Percentiles rank a stretch among this genome's conserved stretches.
phyloP scores from a whole-genome alignment of 2,888 invertebrate species.

The Standfussiana lucernea region DNA sequence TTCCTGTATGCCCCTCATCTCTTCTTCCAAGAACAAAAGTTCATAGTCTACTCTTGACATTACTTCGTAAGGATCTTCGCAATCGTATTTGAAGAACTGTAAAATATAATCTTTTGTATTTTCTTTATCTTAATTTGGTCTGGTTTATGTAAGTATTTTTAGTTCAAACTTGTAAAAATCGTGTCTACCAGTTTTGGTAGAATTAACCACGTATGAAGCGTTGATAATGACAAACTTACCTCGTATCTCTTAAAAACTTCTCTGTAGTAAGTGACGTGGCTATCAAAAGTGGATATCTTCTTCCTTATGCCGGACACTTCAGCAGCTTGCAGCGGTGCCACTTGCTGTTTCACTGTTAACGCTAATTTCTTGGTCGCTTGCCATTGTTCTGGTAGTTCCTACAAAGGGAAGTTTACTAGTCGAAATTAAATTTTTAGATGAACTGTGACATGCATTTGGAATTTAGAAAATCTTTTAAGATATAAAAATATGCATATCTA shows the following conservation, averaged over 20 bases:
- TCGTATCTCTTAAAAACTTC: slow-evolving; percentile 96
- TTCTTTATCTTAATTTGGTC: background rate
- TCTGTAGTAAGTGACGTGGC: slow-evolving; percentile 95
- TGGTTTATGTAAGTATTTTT: background rate
- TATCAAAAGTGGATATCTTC: slow-evolving; percentile 96
- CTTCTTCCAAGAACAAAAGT: slow-evolving; percentile 94
- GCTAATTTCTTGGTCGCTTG: slow-evolving; percentile 98
- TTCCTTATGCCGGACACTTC: slow-evolving; percentile 98
- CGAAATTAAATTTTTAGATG: background rate
- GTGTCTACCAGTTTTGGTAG: background rate
- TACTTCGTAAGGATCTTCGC: slow-evolving; percentile 93
- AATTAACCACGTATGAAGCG: background rate
- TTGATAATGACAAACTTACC: slow-evolving; percentile 65
- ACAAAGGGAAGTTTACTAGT: slow-evolving; percentile 58
- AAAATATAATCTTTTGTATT: slow-evolving; percentile 36
- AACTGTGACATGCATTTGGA: background rate
- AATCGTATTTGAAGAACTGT: slow-evolving; percentile 94
- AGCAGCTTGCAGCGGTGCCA: slow-evolving; percentile 97
- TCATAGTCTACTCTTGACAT: slow-evolving; percentile 95
- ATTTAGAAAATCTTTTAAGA: background rate
- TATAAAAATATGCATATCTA: background rate
- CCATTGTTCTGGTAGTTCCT: slow-evolving; percentile 99
- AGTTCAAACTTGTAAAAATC: background rate
- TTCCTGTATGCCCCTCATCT: slow-evolving; percentile 96
- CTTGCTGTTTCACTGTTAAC: slow-evolving; percentile 97